These are phyloP conservation scores for Trematocara caparti DNA, from an alignment of 2,797 vertebrate species.

Conservation along the genomic window DNA sequence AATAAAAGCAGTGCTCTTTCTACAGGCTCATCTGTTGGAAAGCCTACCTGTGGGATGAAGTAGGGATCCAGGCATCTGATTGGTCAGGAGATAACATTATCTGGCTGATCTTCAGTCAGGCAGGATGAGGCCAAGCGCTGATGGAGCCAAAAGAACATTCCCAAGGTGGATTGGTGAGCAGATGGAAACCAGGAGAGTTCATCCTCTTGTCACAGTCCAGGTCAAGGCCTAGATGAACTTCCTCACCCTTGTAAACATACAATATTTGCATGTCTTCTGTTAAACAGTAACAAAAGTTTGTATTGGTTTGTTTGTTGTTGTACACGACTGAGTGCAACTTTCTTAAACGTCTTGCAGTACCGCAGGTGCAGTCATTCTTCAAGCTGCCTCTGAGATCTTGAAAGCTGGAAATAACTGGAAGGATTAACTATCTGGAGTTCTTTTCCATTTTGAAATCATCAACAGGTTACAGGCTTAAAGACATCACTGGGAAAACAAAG, in stretches of 20 bases:
- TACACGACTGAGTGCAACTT: background rate
- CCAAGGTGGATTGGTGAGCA: constrained; percentile 74
- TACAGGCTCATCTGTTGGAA: constrained; percentile 58
- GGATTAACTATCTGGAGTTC: constrained; percentile 28
- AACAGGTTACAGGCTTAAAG: constrained; percentile 24
- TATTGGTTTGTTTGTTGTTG: background rate
- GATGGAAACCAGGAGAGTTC: constrained; percentile 65
- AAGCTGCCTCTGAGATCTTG: background rate
- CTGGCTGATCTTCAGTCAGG: constrained; percentile 82
- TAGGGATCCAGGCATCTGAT: constrained; percentile 70
- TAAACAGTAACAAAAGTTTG: background rate
- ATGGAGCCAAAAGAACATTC: constrained; percentile 53
- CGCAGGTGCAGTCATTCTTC: background rate
- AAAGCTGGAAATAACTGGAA: background rate
- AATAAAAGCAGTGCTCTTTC: constrained; percentile 76
- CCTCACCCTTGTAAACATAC: background rate
- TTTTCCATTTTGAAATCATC: constrained; percentile 38
- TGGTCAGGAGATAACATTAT: constrained; percentile 75
- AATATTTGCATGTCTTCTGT: background rate
- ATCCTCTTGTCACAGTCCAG: constrained; percentile 15
- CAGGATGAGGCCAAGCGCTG: constrained; percentile 48
- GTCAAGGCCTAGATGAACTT: constrained; percentile 33
- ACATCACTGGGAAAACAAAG: background rate
- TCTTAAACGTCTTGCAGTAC: background rate
- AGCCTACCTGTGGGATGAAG: constrained; percentile 79